Conservation (phyloP, 2,888 invertebrate genomes). For the Adineta ricciae region DNA sequence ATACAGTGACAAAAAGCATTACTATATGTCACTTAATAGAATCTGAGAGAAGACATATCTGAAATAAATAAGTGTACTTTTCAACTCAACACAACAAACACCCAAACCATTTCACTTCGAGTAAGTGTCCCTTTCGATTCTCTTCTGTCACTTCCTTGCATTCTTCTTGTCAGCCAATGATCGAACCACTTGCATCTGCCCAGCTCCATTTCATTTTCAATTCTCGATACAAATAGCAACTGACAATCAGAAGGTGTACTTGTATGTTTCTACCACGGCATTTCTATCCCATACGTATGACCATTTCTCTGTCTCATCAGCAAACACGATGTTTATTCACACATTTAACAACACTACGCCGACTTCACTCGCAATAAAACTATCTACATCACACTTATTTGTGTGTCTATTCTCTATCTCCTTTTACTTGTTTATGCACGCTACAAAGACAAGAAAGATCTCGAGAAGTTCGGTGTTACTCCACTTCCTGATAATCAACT, state of each 20-base stretch:
- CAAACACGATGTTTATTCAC: slow-evolving; percentile 40
- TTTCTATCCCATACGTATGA: neutral
- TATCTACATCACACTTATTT: slow-evolving; percentile 43
- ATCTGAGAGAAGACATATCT: no score
- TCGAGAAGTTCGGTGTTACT: slow-evolving; percentile 43
- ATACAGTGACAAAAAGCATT: no score
- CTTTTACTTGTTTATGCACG: slow-evolving; percentile 50
- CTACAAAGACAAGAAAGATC: slow-evolving; percentile 47
- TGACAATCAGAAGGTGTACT: slow-evolving; percentile 17
- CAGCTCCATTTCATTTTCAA: no score
- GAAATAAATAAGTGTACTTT: no score
- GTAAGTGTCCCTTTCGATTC: no score
- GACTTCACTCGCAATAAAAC: slow-evolving; percentile 50
- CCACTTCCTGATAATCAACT: slow-evolving; percentile 51
- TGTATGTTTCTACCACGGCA: neutral
- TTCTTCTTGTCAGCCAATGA: no score
- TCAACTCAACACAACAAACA: no score
- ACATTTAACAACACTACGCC: slow-evolving; percentile 52
- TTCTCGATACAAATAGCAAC: neutral
- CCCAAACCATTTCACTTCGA: no score
- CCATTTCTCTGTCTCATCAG: neutral
- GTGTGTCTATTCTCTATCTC: slow-evolving; percentile 46
- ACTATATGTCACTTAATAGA: no score
- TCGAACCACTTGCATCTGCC: no score
- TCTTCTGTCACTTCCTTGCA: no score